Evolutionary conservation across 1,140 invertebrate genomes (phyloP).

Genomic region (Drosophila trapezifrons): DNA sequence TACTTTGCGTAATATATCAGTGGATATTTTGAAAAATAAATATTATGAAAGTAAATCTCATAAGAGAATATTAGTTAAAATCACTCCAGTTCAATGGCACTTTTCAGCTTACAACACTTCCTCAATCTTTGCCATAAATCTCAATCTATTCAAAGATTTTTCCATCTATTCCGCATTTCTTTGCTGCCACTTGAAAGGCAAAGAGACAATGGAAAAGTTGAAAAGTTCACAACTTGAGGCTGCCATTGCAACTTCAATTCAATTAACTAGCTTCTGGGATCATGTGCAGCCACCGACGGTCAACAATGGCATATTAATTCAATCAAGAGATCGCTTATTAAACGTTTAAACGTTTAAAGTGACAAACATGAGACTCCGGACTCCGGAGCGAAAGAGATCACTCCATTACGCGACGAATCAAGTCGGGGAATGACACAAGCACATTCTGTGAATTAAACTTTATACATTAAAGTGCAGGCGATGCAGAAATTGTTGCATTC

Average conservation of each 20-base stretch:
- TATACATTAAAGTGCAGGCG: conserved; percentile 62
- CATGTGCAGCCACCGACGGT: conserved; percentile 38
- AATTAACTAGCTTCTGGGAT: conserved; percentile 58
- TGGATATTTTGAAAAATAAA: background rate
- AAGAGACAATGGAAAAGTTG: conserved; percentile 43
- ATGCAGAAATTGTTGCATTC: conserved; percentile 65
- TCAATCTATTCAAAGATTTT: conserved; percentile 19
- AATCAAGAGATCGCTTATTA: conserved; percentile 79
- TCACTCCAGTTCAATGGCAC: background rate
- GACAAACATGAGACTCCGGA: conserved; percentile 67
- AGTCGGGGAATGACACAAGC: conserved; percentile 39
- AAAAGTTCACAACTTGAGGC: conserved; percentile 71
- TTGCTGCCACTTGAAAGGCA: conserved; percentile 22
- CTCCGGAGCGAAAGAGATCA: conserved; percentile 41
- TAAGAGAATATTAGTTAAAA: background rate
- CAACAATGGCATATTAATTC: conserved; percentile 78
- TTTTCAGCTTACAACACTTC: background rate
- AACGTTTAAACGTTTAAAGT: conserved; percentile 70
- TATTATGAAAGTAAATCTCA: background rate
- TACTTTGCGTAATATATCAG: background rate
- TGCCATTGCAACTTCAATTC: conserved; percentile 64
- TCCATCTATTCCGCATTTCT: conserved; percentile 20
- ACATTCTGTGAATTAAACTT: conserved; percentile 76
- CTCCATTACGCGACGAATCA: conserved; percentile 30
- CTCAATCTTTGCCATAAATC: conserved; percentile 20